These are phyloP conservation scores for Calephelis virginiensis DNA, from an alignment of 1,140 invertebrate species.

Conservation along the genomic window DNA sequence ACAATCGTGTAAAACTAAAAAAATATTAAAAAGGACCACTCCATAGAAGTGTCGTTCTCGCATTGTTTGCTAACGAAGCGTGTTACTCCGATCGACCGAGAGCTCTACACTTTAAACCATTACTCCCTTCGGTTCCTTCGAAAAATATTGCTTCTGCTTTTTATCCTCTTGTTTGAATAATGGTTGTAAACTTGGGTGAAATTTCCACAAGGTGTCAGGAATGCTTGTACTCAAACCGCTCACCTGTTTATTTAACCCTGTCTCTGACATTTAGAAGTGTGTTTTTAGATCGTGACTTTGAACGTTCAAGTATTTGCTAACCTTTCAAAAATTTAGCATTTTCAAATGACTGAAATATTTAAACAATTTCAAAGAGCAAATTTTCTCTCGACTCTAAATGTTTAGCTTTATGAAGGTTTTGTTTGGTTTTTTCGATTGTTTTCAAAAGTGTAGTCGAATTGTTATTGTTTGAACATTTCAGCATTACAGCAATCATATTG, in stretches of 20 bases:
- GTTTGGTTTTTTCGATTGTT: too few relatives aligned
- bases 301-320: too few relatives aligned
- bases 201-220: slow-evolving; percentile 72
- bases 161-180: slow-evolving; percentile 77
- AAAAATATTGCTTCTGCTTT: slow-evolving; percentile 76
- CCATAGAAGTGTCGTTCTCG: slow-evolving; percentile 39
- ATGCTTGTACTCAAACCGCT: slow-evolving; percentile 66
- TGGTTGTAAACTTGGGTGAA: slow-evolving; percentile 68
- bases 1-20: neutral
- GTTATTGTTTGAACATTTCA: too few relatives aligned
- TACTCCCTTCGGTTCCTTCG: slow-evolving; percentile 64
- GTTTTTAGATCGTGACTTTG: slow-evolving; percentile 49
- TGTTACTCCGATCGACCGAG: slow-evolving; percentile 55
- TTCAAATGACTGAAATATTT: neutral
- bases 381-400: too few relatives aligned
- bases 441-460: too few relatives aligned
- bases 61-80: slow-evolving; percentile 76
- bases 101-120: slow-evolving; percentile 76
- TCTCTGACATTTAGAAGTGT: slow-evolving; percentile 66
- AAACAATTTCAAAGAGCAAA: neutral
- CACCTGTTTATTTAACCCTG: slow-evolving; percentile 69
- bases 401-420: too few relatives aligned
- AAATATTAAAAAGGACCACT: slow-evolving; percentile 36
- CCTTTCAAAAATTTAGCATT: slow-evolving; percentile 1
- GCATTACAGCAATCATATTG: too few relatives aligned